Conservation (phyloP, 2,113 vertebrate genomes). For the Chamaea fasciata region DNA sequence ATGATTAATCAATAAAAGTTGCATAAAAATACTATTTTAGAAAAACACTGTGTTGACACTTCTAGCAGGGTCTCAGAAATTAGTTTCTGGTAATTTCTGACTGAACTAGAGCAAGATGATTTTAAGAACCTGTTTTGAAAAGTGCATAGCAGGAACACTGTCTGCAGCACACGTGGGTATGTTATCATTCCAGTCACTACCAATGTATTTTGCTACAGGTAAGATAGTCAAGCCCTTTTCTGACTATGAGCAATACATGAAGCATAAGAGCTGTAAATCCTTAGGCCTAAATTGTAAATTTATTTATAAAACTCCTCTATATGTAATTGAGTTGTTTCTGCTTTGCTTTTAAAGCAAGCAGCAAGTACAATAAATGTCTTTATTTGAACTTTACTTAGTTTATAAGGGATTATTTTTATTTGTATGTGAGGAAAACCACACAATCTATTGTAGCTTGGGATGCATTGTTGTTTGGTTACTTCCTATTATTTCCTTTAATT, state of each 20-base stretch:
- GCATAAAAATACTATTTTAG: background rate
- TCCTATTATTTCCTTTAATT: background rate
- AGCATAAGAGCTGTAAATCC: background rate
- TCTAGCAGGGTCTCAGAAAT: background rate
- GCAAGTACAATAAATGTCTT: background rate
- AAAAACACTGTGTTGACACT: background rate
- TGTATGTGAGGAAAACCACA: background rate
- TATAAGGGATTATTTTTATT: background rate
- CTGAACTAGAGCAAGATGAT: background rate
- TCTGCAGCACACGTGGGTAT: background rate
- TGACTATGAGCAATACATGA: background rate
- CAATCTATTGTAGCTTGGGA: background rate
- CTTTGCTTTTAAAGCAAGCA: background rate
- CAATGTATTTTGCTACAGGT: background rate
- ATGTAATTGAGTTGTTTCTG: background rate
- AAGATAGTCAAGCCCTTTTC: background rate
- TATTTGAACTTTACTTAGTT: background rate
- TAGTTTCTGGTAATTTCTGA: background rate
- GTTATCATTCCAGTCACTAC: background rate
- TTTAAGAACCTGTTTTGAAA: background rate
- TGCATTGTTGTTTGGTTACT: background rate
- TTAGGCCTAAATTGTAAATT: background rate
- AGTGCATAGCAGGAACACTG: background rate
- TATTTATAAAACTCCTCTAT: background rate
- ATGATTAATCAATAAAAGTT: background rate